A percentile compares a stretch with the other conserved stretches of the same genome.
Evolutionary conservation across 1,140 invertebrate species (phyloP).

Genomic region (Mylabris phalerata): DNA sequence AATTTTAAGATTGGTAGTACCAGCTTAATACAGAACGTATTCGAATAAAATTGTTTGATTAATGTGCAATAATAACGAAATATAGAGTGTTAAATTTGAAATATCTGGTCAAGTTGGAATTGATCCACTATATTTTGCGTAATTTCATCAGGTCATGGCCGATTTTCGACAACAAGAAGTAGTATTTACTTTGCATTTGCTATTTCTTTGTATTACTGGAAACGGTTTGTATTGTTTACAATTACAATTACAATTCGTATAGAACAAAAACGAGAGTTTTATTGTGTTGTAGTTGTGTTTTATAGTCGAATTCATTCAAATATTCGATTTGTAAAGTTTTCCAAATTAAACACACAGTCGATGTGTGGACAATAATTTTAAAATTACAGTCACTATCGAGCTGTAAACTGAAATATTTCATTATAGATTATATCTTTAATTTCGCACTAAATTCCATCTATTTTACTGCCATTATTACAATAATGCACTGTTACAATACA

Average conservation of each 20-base stretch:
- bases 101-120: too few relatives aligned
- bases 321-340: not conserved
- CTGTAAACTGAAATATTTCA: not conserved
- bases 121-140: too few relatives aligned
- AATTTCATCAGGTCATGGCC: too few relatives aligned
- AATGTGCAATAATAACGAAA: not conserved
- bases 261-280: not conserved
- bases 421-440: not conserved
- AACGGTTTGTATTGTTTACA: too few relatives aligned
- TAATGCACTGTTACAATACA: not conserved
- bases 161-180: too few relatives aligned
- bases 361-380: too few relatives aligned
- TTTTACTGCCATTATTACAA: not conserved
- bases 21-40: slow-evolving; percentile 1
- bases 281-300: not conserved
- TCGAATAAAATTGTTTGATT: slow-evolving; percentile 7
- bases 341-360: not conserved
- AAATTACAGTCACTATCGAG: too few relatives aligned
- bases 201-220: too few relatives aligned
- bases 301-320: not conserved
- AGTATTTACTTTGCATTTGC: too few relatives aligned
- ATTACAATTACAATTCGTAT: too few relatives aligned
- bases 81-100: too few relatives aligned
- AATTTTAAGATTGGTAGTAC: slow-evolving; percentile 13
- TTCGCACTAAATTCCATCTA: not conserved